A percentile compares a stretch with the other conserved stretches of the same genome.
phyloP scores from a whole-genome alignment of 2,797 vertebrate genomes.

The Xiphophorus birchmanni region DNA sequence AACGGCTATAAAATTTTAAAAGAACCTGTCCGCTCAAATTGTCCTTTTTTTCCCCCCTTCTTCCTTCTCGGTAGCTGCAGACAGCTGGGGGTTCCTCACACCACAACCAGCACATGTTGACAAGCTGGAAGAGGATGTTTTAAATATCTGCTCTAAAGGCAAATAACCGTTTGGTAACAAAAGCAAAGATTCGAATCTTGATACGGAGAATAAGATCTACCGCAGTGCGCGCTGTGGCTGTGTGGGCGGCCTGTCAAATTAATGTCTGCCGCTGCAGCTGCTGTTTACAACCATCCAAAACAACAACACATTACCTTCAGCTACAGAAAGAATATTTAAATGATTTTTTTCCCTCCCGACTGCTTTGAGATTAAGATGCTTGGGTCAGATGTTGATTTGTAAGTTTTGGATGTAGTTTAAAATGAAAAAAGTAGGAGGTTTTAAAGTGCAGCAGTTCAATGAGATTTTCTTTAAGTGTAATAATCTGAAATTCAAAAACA shows the following conservation, averaged over 20 bases:
- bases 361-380: not conserved
- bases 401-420: not conserved
- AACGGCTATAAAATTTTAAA: conserved; percentile 32
- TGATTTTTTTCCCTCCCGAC: not conserved
- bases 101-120: conserved; percentile 11
- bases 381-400: not conserved
- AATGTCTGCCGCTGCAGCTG: conserved; percentile 4
- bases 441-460: not conserved
- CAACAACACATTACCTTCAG: conserved; percentile 6
- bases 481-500: not conserved
- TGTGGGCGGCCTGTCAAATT: conserved; percentile 16
- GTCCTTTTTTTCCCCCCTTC: not conserved
- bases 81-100: conserved; percentile 2
- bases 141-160: not conserved
- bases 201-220: not conserved
- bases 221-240: not conserved
- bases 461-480: not conserved
- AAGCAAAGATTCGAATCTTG: not conserved
- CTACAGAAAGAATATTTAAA: conserved; percentile 3
- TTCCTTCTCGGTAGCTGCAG: conserved; percentile 5
- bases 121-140: conserved; percentile 8
- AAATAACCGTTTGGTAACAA: conserved; percentile 4
- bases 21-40: not conserved
- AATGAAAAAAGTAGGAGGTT: not conserved
- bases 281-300: conserved; percentile 9